Evolutionary conservation across 64 coral and sea anemone species (phyloP).

Genomic region (Stylophora pistillata): DNA sequence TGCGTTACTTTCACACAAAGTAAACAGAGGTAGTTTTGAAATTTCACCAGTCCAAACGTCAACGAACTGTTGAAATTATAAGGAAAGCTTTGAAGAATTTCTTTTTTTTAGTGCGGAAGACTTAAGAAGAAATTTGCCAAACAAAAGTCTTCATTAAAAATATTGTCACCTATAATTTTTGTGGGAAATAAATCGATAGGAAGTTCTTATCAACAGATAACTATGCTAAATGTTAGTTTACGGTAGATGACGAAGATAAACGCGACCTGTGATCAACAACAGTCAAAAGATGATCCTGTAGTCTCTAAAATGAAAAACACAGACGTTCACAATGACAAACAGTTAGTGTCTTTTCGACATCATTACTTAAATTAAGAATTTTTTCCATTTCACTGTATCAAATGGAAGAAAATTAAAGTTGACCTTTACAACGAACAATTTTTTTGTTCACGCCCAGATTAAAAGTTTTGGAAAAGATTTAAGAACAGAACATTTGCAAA

Average conservation of each 20-base stretch:
- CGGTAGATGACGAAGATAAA: slow-evolving; percentile 44
- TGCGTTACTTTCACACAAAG: background rate
- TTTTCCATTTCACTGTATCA: too few species aligned
- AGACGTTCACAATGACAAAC: background rate
- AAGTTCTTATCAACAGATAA: background rate
- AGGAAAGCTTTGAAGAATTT: too few species aligned
- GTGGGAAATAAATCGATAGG: background rate
- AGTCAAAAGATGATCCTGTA: slow-evolving; percentile 92
- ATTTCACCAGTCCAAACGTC: background rate
- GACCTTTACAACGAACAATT: too few species aligned
- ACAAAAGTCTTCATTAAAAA: too few species aligned
- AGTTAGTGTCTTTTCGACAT: background rate
- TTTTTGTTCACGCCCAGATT: too few species aligned
- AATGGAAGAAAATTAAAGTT: too few species aligned
- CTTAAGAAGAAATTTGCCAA: too few species aligned
- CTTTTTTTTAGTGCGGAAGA: too few species aligned
- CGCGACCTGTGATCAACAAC: slow-evolving; percentile 89
- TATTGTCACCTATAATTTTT: too few species aligned
- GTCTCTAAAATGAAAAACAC: slow-evolving; percentile 67
- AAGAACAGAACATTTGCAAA: too few species aligned
- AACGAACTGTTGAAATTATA: too few species aligned
- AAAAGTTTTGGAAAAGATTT: too few species aligned
- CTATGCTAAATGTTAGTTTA: background rate
- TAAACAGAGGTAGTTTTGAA: background rate
- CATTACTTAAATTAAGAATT: background rate